Evolutionary conservation across 2,797 vertebrate species (phyloP), one percentile per base, ranked within the genome.

Genomic region (Enoplosus armatus): DNA sequence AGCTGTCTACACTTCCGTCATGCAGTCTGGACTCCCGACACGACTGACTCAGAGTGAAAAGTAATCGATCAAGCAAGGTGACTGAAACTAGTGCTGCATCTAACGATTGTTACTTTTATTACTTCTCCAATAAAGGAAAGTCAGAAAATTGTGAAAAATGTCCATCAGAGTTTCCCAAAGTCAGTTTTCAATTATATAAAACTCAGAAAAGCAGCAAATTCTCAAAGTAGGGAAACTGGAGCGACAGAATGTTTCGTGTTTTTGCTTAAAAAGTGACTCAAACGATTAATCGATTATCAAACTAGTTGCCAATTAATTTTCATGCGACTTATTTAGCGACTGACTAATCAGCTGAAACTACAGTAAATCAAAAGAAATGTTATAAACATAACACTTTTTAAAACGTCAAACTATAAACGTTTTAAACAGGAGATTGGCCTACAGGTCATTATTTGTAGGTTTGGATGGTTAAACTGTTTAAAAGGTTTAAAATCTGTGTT

Each of bases 1-100:
- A 76, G 65, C 83, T 61, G 75, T 64, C 61, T 70, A 20, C 26
- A 8, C 56, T 48, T 60, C 48, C 60, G 67, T 50, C 62, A 53
- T 4, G 12, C 33, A 20, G 18, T 12, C 56, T 16, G 69, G 6
- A 8, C n/a, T 73, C 62, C 54, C 41, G 24, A 22, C 12, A 10
- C 24, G 10, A 64, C 58, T 20, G 37, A 26, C 29, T 71, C 62
- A 27, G 54, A 1, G 51, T 5, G 26, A 33, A 43, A 50, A 54
- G 20, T 26, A 22, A 59, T 69, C 35, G 12, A 47, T 68, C 50
- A 37, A 33, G 4, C 6, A 53, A 29, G 26, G 27, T 20, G 60
- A 69, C 39, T 1, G 37, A 71, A 53, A 58, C 31, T n/a, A 14
- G 31, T 26, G 53, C 47, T 72, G 47, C 14, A 4, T 51, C 58